Base-by-base conservation (phyloP, 2,113 vertebrate species). In the Meleagris gallopavo region DNA sequence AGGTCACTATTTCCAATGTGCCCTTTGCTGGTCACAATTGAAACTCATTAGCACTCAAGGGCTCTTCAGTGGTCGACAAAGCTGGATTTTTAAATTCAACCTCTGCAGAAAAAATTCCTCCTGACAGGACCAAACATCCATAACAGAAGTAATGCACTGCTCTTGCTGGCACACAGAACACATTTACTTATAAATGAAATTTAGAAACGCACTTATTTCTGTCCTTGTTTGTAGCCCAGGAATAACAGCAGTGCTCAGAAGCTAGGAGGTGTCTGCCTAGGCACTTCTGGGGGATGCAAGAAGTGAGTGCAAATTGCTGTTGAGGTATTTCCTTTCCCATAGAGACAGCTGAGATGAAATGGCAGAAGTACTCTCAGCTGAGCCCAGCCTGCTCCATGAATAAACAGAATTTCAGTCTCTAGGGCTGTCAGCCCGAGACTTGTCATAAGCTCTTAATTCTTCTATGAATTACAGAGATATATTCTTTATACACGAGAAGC, bases 41-140 rank as follows among this genome's bases (percentile, higher is more conserved):
- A 95, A 95, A 55, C 21, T 94, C 83, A 93, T 97, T 86, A 87
- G 83, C 71, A 75, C 93, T n/a, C 66, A 74, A 54, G 60, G 45
- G n/a, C 72, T 81, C 57, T 82, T 95, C 92, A 78, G 71, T 62
- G 54, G 24, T 67, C 84, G 89, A 45, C 66, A 92, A 77, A 79
- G 66, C 46, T 34, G 6, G 9, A 52, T 48, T 65, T 86, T 86
- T n/a, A 73, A 81, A 90, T 89, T 71, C 73, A 83, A 0, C 54
- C 66, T 62, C 62, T 30, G 29, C 50, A 64, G 41, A 13, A 38
- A 80, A 85, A 93, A 86, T 36, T 75, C 30, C 41, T 85, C 40
- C 21, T 24, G 58, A 70, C 4, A 52, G 54, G 52, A 32, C 3
- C 3, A 74, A 70, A 36, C 22, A 74, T 2, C 9, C 66, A 10